Evolutionary conservation across 2,797 vertebrate genomes (phyloP).

Genomic region (Pseudomugil gertrudae): DNA sequence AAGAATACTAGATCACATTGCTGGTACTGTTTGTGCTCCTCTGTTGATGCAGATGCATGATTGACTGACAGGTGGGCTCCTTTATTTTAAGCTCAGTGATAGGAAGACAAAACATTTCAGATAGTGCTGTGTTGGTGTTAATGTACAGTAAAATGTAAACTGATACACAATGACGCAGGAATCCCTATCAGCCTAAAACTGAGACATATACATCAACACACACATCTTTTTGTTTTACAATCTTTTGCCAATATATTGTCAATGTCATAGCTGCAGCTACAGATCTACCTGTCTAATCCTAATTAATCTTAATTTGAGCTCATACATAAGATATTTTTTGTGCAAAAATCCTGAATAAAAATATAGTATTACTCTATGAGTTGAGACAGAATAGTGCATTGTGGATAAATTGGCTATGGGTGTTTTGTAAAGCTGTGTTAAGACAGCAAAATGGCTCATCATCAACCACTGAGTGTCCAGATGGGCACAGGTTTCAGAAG

Average conservation of each 20-base stretch:
- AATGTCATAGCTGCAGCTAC: too few relatives aligned
- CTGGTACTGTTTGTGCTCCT: constrained; percentile 33
- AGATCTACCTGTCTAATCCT: too few relatives aligned
- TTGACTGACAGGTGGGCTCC: constrained; percentile 38
- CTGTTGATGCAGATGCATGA: constrained; percentile 20
- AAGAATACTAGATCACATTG: constrained; percentile 48
- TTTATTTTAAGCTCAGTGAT: constrained; percentile 4
- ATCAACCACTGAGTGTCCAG: not conserved
- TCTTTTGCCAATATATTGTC: too few relatives aligned
- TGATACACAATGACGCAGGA: not conserved
- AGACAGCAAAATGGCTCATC: not conserved
- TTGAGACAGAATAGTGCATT: not conserved
- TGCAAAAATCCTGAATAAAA: not conserved
- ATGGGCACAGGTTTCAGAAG: not conserved
- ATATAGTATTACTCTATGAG: not conserved
- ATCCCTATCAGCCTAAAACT: not conserved
- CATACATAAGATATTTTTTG: not conserved
- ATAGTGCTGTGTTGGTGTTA: not conserved
- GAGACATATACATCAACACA: not conserved
- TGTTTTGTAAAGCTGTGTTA: not conserved
- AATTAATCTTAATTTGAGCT: not conserved
- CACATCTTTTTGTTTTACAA: not conserved
- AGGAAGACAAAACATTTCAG: not conserved
- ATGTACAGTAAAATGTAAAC: not conserved
- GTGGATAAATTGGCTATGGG: not conserved